Evolutionary conservation across 1,140 invertebrate genomes (phyloP).

Genomic region (Hylaeus volcanicus): DNA sequence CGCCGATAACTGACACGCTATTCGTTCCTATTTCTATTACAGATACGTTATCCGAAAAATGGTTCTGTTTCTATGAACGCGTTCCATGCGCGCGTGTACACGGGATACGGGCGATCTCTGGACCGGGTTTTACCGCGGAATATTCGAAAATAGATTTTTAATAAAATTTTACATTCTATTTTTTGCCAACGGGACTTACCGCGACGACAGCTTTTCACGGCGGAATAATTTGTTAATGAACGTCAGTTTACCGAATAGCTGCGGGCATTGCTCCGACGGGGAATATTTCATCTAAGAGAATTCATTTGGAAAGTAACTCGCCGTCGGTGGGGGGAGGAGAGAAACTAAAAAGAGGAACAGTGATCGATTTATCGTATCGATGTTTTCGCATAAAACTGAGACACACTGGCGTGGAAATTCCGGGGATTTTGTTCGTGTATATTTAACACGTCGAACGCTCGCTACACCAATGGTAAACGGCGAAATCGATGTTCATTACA

Average conservation of each 20-base stretch:
- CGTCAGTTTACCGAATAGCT: conserved; percentile 2
- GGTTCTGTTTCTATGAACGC: no score
- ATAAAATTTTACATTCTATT: no score
- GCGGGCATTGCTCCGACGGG: neutral
- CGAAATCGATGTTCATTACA: no score
- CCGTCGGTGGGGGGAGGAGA: neutral
- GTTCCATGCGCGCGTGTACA: no score
- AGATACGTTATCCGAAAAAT: no score
- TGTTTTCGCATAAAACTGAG: conserved; percentile 47
- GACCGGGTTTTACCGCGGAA: neutral
- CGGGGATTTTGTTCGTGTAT: conserved; percentile 31
- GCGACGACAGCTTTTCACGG: neutral
- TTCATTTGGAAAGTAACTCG: conserved; percentile 37
- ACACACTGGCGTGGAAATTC: conserved; percentile 6
- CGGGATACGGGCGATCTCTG: neutral
- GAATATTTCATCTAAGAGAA: neutral
- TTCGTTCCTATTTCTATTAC: no score
- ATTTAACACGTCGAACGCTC: conserved; percentile 22
- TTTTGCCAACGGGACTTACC: neutral
- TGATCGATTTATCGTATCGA: conserved; percentile 57
- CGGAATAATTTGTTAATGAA: conserved; percentile 18
- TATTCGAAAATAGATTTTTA: neutral
- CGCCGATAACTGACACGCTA: no score
- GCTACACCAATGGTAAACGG: neutral
- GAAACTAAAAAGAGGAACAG: conserved; percentile 27